Base-by-base conservation (phyloP, 2,113 vertebrate species). In the Ameiurus melas region DNA sequence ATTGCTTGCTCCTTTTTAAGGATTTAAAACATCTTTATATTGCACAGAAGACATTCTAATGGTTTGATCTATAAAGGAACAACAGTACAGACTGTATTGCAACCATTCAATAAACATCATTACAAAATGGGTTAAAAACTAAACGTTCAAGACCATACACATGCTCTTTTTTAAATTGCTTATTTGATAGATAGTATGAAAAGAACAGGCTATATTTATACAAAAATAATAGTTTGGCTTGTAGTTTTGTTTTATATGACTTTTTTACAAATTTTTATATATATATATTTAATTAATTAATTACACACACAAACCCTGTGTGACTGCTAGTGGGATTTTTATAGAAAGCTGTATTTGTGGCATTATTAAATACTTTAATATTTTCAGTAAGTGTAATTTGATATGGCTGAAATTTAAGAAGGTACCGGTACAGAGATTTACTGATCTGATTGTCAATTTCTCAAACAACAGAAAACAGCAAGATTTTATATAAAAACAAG, bases 1-100 rank as follows among this genome's bases (percentile, higher is more conserved):
- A 90, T 92, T 92, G 91, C 90, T 92, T 90, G 66, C 62, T 16
- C 25, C 81, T 87, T 83, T 58, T 60, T 47, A 5, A 86, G 57
- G 68, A 20, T 80, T 71, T 77, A 20, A 73, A 58, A 64, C 43
- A 36, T 20, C 22, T 78, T 7, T 84, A 25, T 88, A 87, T 91
- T 90, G 89, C 83, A 83, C 68, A 22, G 39, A 83, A 82, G 66
- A 77, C 47, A 43, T 84, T 86, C 30, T 60, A 88, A 62, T 80
- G 8, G 43, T 90, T 84, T 83, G 66, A 19, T 62, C 77, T 85
- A 51, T 47, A 83, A 88, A 77, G 66, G 62, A 68, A 43, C 70
- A 53, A 80, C 51, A 53, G 83, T 43, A 91, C 80, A 71, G 85
- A 83, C 62, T 70, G 83, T 53, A 85, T 64, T 80, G 78, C 77